phyloP scores from a whole-genome alignment of 2,113 vertebrate species.

The Crotalus viridis region DNA sequence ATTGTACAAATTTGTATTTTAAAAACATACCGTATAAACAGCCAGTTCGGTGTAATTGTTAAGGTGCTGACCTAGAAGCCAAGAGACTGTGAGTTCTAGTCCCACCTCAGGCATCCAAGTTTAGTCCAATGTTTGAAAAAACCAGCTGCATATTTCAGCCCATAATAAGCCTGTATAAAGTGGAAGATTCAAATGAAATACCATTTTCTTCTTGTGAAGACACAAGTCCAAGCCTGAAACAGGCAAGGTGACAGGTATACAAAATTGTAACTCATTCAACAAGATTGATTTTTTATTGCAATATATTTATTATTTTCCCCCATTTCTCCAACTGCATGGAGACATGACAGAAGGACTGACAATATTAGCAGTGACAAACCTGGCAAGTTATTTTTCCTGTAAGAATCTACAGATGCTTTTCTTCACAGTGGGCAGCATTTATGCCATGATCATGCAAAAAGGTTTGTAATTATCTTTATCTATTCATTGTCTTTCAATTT shows the following conservation, averaged over 20 bases:
- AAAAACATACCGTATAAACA: too few species aligned
- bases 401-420: background rate
- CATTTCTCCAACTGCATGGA: background rate
- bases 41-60: too few species aligned
- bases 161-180: background rate
- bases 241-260: background rate
- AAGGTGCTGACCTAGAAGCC: too few species aligned
- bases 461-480: background rate
- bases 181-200: background rate
- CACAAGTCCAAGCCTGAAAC: background rate
- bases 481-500: background rate
- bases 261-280: background rate
- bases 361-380: background rate
- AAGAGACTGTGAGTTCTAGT: background rate
- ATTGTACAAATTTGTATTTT: too few species aligned
- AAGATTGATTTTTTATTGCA: background rate
- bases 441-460: background rate
- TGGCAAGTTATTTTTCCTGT: background rate
- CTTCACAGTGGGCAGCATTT: background rate
- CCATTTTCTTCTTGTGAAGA: background rate
- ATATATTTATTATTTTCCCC: background rate
- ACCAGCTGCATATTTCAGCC: background rate
- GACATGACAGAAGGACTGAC: fast-evolving
- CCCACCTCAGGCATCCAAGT: background rate
- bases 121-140: background rate